Percentiles rank a stretch among this genome's conserved stretches.
Conservation (phyloP, 1,140 invertebrate species). For the Liolophura sinensis region DNA sequence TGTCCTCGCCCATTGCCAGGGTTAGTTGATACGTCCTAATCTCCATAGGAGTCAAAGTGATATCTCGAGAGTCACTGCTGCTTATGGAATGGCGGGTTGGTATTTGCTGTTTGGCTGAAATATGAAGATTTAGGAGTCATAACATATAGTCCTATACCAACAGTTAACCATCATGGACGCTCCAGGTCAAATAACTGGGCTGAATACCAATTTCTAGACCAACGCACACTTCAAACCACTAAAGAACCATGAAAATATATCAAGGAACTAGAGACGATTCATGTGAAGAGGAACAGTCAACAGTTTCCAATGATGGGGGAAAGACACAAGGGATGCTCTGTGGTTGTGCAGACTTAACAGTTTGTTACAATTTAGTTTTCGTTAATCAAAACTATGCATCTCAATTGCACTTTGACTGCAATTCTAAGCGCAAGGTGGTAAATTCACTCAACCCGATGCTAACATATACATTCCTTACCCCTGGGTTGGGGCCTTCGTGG, state of each 20-base stretch:
- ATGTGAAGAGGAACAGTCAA: too few relatives aligned
- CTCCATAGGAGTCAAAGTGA: constrained; percentile 66
- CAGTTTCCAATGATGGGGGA: too few relatives aligned
- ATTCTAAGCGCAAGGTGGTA: too few relatives aligned
- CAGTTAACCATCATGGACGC: background rate
- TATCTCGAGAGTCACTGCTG: constrained; percentile 34
- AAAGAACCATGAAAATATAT: background rate
- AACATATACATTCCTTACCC: too few relatives aligned
- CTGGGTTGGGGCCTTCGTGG: too few relatives aligned
- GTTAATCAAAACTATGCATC: too few relatives aligned
- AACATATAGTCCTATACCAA: background rate
- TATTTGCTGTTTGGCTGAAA: constrained; percentile 3
- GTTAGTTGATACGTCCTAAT: constrained; percentile 64
- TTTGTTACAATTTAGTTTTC: too few relatives aligned
- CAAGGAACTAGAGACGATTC: too few relatives aligned
- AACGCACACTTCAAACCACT: background rate
- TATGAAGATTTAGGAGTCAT: background rate
- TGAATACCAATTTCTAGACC: background rate
- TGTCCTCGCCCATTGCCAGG: background rate
- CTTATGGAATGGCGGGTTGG: constrained; percentile 8
- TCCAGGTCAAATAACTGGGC: background rate
- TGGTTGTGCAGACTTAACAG: too few relatives aligned
- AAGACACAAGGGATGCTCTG: too few relatives aligned
- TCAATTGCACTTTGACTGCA: too few relatives aligned
- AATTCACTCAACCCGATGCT: too few relatives aligned